Evolutionary conservation across 2,888 invertebrate species (phyloP).

Genomic region (Hirtodrosophila histrioides): DNA sequence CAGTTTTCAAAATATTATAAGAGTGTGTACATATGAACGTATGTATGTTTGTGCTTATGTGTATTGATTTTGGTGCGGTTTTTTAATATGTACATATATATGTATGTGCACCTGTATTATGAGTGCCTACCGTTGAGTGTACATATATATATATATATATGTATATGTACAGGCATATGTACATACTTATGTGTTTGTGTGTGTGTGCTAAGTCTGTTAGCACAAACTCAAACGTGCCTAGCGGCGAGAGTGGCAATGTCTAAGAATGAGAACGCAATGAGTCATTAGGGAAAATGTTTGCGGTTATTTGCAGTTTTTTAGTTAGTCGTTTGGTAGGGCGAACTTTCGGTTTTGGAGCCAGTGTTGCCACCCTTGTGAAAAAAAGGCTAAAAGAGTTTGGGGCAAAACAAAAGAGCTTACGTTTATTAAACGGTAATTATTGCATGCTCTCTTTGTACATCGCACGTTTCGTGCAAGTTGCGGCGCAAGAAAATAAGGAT

Average conservation of each 20-base stretch:
- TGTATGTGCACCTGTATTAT: conserved; percentile 4
- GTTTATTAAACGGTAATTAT: too few relatives aligned
- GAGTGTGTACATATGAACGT: conserved; percentile 10
- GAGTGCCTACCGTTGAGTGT: background rate
- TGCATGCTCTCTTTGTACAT: too few relatives aligned
- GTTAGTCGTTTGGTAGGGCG: background rate
- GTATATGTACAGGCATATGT: conserved; percentile 2
- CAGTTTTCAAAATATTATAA: conserved; percentile 42
- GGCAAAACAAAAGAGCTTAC: too few relatives aligned
- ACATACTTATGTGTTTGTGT: conserved; percentile 1
- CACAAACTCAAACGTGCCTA: conserved; percentile 41
- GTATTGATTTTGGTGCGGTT: conserved; percentile 44
- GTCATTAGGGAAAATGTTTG: conserved; percentile 45
- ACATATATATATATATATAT: background rate
- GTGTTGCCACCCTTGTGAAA: too few relatives aligned
- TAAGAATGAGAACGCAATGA: conserved; percentile 35
- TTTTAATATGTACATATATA: conserved; percentile 8
- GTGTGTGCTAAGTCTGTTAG: conserved; percentile 29
- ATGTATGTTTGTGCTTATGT: background rate
- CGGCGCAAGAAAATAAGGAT: too few relatives aligned
- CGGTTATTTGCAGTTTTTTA: conserved; percentile 28
- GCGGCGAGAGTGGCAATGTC: conserved; percentile 9
- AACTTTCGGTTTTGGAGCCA: background rate
- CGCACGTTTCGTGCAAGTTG: too few relatives aligned
- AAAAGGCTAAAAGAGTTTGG: too few relatives aligned